Evolutionary conservation across 2,113 vertebrate species (phyloP).

Genomic region (Eidolon helvum): DNA sequence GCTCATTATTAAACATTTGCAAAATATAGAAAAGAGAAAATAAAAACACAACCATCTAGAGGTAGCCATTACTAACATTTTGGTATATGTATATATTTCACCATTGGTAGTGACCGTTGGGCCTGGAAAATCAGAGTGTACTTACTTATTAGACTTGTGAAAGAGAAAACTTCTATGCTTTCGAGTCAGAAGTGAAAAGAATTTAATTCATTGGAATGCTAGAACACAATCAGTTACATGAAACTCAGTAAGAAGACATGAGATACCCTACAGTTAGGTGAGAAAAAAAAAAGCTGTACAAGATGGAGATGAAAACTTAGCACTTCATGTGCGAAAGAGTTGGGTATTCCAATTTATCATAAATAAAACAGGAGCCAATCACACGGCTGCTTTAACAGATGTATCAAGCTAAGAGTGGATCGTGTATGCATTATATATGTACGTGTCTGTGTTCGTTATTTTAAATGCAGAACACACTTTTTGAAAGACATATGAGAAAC

Average conservation of each 20-base stretch:
- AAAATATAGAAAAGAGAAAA: not conserved
- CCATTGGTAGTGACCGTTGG: not conserved
- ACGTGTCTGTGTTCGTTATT: conserved; percentile 29
- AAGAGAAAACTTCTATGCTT: not conserved
- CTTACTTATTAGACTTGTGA: not conserved
- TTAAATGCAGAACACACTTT: conserved; percentile 55
- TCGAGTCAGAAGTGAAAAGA: conserved; percentile 25
- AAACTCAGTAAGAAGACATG: conserved; percentile 56
- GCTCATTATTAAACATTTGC: not conserved
- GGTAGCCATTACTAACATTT: not conserved
- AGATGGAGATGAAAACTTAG: conserved; percentile 71
- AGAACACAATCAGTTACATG: conserved; percentile 37
- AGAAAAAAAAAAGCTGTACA: conserved; percentile 55
- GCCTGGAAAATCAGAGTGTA: not conserved
- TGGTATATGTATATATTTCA: not conserved
- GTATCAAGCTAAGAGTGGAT: conserved; percentile 35
- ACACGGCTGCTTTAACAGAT: conserved; percentile 47
- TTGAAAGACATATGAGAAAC: not conserved
- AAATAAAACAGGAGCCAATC: conserved; percentile 73
- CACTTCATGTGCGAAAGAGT: conserved; percentile 70
- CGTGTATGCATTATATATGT: not conserved
- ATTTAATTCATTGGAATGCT: conserved; percentile 38
- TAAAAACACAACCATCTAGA: not conserved
- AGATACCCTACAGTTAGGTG: conserved; percentile 66
- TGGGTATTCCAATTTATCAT: conserved; percentile 66